A percentile compares a stretch with the other conserved stretches of the same genome.
Conservation (phyloP, 2,113 vertebrate species). For the Morone saxatilis region DNA sequence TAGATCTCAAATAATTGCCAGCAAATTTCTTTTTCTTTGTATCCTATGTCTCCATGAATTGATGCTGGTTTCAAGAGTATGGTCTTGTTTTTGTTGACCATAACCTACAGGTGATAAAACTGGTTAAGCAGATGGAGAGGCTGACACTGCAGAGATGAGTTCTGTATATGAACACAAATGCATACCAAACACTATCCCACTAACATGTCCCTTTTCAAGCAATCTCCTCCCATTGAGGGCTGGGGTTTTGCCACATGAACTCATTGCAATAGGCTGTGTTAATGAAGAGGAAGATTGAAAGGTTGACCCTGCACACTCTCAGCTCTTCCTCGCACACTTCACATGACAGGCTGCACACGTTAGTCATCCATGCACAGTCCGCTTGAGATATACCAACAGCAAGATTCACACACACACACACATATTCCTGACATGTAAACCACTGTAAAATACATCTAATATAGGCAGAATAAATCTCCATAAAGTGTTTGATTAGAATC, state of each 20-base stretch:
- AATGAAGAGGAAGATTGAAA: constrained; percentile 59
- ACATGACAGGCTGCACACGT: constrained; percentile 58
- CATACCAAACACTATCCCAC: not conserved
- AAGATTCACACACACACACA: constrained; percentile 18
- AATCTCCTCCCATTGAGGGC: not conserved
- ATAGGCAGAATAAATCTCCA: constrained; percentile 72
- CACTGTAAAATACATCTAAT: constrained; percentile 42
- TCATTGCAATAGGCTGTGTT: constrained; percentile 20
- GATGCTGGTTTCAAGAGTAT: not conserved
- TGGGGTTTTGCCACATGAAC: not conserved
- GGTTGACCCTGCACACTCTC: constrained; percentile 61
- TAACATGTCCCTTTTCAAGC: constrained; percentile 11
- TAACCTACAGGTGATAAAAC: not conserved
- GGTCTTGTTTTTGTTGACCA: not conserved
- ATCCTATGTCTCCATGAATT: not conserved
- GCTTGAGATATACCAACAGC: constrained; percentile 43
- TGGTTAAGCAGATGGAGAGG: not conserved
- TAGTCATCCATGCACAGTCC: constrained; percentile 73
- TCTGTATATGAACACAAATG: constrained; percentile 1
- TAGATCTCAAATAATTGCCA: not conserved
- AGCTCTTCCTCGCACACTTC: constrained; percentile 64
- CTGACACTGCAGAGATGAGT: not conserved
- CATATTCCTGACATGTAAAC: constrained; percentile 18
- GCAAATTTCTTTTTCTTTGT: not conserved
- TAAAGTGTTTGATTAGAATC: constrained; percentile 59